Evolutionary conservation across 2,797 vertebrate genomes (phyloP).

Genomic region (Tadarida brasiliensis): DNA sequence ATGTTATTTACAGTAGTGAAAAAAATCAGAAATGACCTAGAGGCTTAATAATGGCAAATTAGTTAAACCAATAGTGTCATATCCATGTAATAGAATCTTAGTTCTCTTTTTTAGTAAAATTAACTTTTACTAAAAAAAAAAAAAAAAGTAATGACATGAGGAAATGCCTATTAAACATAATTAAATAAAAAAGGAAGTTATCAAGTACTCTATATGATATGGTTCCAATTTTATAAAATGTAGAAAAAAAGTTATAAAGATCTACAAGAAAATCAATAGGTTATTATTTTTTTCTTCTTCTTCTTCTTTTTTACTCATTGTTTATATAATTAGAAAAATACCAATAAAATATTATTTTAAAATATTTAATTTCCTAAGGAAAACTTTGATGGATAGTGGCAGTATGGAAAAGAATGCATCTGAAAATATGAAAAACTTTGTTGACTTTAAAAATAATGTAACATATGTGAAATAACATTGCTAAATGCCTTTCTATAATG

Average conservation of each 20-base stretch:
- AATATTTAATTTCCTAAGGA: constrained; percentile 25
- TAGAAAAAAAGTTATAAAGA: constrained; percentile 7
- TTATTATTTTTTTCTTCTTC: background rate
- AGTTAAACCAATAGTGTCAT: background rate
- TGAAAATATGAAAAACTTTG: constrained; percentile 26
- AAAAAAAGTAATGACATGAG: background rate
- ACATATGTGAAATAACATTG: constrained; percentile 4
- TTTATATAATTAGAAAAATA: constrained; percentile 29
- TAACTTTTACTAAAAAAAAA: background rate
- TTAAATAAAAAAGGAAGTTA: constrained; percentile 31
- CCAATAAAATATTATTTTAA: background rate
- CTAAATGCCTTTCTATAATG: background rate
- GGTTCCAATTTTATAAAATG: background rate
- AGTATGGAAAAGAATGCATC: background rate
- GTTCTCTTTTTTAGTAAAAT: constrained; percentile 35
- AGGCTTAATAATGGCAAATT: background rate
- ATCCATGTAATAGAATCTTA: background rate
- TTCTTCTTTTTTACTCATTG: background rate
- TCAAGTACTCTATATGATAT: background rate
- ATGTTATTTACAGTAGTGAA: background rate
- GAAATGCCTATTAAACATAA: background rate
- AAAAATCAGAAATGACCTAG: background rate
- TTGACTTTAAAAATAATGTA: background rate
- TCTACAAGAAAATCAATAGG: background rate
- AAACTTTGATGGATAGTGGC: background rate